phyloP scores from a whole-genome alignment of 2,113 vertebrate genomes.

The Microcebus jonahi region DNA sequence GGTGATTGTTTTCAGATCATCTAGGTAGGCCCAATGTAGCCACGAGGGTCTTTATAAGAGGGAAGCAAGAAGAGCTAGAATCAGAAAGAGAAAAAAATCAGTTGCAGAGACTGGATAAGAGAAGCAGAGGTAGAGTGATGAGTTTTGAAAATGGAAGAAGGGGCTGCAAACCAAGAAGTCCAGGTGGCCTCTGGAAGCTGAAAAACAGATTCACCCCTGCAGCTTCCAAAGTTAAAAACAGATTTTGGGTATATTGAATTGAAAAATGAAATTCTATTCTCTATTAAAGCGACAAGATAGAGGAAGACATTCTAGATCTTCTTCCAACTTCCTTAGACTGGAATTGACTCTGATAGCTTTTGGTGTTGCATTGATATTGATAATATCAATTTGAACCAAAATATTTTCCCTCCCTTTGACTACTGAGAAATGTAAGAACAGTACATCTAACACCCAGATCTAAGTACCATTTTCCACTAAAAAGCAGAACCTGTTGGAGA shows the following conservation, averaged over 20 bases:
- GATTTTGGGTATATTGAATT: background rate
- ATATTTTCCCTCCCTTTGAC: background rate
- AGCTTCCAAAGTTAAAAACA: background rate
- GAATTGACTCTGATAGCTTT: background rate
- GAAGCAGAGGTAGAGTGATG: background rate
- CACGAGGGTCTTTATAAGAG: background rate
- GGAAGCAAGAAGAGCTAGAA: background rate
- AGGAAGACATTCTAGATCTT: background rate
- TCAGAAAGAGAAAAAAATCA: background rate
- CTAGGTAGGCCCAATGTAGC: background rate
- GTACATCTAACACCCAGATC: background rate
- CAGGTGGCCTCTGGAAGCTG: background rate
- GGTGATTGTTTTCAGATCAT: background rate
- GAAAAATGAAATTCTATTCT: background rate
- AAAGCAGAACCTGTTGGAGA: background rate
- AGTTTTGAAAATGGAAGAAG: background rate
- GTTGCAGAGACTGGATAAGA: background rate
- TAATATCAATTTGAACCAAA: background rate
- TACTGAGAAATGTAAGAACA: background rate
- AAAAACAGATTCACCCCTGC: background rate
- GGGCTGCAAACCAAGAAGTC: background rate
- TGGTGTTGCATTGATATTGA: background rate
- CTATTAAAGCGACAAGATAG: background rate
- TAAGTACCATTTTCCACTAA: background rate
- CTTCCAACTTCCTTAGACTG: background rate